phyloP scores from a whole-genome alignment of 1,140 invertebrate genomes.

The Holcopasites calliopsidis region DNA sequence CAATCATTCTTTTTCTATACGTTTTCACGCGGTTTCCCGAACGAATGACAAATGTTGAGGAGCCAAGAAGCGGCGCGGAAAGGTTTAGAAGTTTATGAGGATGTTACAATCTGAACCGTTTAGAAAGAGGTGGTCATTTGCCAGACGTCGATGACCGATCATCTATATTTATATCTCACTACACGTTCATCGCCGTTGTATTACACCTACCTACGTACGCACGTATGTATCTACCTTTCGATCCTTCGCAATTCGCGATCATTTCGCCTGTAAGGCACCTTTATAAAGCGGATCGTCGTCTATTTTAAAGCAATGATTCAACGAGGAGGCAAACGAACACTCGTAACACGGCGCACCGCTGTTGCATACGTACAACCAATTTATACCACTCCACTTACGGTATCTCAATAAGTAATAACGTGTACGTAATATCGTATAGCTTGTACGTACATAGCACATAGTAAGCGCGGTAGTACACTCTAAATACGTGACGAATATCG shows the following conservation, averaged over 20 bases:
- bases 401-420: background rate
- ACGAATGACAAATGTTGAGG: too few species aligned
- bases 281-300: background rate
- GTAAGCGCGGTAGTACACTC: background rate
- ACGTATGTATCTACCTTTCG: too few species aligned
- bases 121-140: background rate
- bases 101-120: background rate
- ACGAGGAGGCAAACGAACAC: background rate
- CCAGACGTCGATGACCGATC: background rate
- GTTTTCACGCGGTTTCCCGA: too few species aligned
- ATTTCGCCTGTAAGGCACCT: background rate
- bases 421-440: slow-evolving; percentile 30
- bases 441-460: slow-evolving; percentile 35
- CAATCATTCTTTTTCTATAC: too few species aligned
- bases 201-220: background rate
- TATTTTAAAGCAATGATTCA: background rate
- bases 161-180: background rate
- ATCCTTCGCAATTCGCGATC: background rate
- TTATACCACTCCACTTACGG: background rate
- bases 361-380: background rate
- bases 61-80: background rate
- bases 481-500: background rate
- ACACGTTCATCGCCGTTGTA: background rate
- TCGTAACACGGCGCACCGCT: too few species aligned
- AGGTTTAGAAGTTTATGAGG: background rate